phyloP scores from a whole-genome alignment of 2,888 invertebrate species.

The Megaustenia siamemsis region DNA sequence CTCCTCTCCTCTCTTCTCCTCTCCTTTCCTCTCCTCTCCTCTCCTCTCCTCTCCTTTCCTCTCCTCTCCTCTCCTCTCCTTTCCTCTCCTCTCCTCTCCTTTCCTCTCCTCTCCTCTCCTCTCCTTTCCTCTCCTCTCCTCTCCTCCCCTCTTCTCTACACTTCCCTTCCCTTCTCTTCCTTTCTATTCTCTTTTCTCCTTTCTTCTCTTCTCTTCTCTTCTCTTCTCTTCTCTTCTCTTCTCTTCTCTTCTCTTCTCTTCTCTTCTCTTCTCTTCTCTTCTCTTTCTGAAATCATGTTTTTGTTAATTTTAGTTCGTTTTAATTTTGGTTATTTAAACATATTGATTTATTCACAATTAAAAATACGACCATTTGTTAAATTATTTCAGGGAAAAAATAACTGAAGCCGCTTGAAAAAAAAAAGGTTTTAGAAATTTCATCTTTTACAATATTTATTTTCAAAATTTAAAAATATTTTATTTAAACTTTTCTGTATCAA shows the following conservation, averaged over 20 bases:
- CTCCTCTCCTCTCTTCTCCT: neutral
- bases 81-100: neutral
- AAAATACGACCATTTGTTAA: too few species aligned
- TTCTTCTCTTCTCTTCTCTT: neutral
- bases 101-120: neutral
- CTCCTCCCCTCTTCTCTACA: neutral
- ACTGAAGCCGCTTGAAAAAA: too few species aligned
- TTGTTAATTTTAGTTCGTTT: neutral
- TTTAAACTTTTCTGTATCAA: too few species aligned
- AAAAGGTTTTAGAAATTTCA: too few species aligned
- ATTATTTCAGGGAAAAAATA: too few species aligned
- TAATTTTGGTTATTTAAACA: too few species aligned
- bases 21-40: neutral
- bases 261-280: neutral
- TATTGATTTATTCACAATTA: too few species aligned
- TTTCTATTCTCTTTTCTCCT: neutral
- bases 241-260: neutral
- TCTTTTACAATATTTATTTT: too few species aligned
- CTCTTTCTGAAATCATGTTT: neutral
- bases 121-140: neutral
- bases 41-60: too few species aligned
- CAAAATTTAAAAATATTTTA: too few species aligned
- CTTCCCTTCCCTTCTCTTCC: neutral
- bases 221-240: neutral
- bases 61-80: neutral